Percentiles rank a stretch among this genome's conserved stretches.
Evolutionary conservation across 2,797 vertebrate species (phyloP).

Genomic region (Chelon labrosus): DNA sequence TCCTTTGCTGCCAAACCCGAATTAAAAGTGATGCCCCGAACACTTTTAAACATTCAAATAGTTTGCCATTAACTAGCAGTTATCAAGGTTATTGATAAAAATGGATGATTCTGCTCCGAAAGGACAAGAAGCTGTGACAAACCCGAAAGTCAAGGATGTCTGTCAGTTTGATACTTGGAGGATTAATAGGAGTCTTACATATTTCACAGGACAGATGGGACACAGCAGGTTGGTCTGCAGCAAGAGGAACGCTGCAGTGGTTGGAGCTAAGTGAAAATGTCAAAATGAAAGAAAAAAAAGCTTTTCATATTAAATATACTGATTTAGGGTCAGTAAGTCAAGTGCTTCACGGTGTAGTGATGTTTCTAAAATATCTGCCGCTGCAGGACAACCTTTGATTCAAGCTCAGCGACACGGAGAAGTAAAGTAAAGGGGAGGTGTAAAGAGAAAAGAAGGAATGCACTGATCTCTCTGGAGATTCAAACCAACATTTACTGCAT

Average conservation of each 20-base stretch:
- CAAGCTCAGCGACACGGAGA: conserved; percentile 13
- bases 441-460: conserved; percentile 6
- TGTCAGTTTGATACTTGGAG: conserved; percentile 35
- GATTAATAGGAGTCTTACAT: conserved; percentile 33
- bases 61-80: neutral
- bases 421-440: conserved; percentile 2
- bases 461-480: conserved; percentile 27
- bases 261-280: conserved; percentile 31
- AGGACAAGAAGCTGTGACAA: neutral
- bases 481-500: conserved; percentile 27
- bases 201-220: conserved; percentile 42
- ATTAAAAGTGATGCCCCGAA: neutral
- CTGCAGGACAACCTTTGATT: conserved; percentile 25
- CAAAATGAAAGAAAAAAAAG: conserved; percentile 10
- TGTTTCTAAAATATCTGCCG: conserved; percentile 17
- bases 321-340: conserved; percentile 27
- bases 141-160: conserved; percentile 12
- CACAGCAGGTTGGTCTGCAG: conserved; percentile 24
- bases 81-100: neutral
- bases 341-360: conserved; percentile 17
- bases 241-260: conserved; percentile 22
- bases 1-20: neutral
- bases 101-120: neutral
- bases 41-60: neutral
- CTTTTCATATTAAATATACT: conserved; percentile 13